A percentile compares a stretch with the other conserved stretches of the same genome.
phyloP scores from a whole-genome alignment of 2,888 invertebrate species.

The Orchesellides sinensis region DNA sequence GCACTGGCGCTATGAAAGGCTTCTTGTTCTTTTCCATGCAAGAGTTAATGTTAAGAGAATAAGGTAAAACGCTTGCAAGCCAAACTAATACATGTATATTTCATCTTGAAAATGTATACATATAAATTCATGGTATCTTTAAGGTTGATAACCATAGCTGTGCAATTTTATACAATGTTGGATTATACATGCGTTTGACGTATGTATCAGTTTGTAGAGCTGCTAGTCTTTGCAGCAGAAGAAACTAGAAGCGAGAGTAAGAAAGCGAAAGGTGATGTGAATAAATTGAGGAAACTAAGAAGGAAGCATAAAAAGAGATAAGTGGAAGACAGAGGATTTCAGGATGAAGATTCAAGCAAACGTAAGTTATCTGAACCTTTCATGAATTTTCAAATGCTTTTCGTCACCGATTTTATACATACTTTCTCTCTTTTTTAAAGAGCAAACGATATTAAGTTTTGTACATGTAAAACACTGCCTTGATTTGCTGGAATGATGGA shows the following conservation, averaged over 20 bases:
- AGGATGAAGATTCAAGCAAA: conserved; percentile 18
- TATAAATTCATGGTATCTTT: no score
- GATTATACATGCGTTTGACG: no score
- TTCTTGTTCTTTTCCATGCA: neutral
- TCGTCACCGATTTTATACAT: conserved; percentile 5
- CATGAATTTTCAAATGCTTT: conserved; percentile 56
- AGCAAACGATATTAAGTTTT: neutral
- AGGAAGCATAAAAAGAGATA: neutral
- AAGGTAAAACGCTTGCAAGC: neutral
- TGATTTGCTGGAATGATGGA: conserved; percentile 27
- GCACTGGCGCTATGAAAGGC: conserved; percentile 27
- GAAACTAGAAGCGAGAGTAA: neutral
- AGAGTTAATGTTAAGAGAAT: neutral
- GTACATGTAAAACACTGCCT: conserved; percentile 33
- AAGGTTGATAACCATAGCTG: no score
- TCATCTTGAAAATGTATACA: no score
- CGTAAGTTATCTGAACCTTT: conserved; percentile 40
- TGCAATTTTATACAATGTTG: no score
- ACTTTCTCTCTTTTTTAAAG: neutral
- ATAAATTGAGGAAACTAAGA: conserved; percentile 30
- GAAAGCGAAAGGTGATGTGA: conserved; percentile 21
- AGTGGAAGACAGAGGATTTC: conserved; percentile 26
- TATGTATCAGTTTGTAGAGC: conserved; percentile 7
- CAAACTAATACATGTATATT: no score
- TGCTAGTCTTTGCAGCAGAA: neutral